Evolutionary conservation across 1,140 invertebrate genomes (phyloP).

Genomic region (Papilio xuthus): DNA sequence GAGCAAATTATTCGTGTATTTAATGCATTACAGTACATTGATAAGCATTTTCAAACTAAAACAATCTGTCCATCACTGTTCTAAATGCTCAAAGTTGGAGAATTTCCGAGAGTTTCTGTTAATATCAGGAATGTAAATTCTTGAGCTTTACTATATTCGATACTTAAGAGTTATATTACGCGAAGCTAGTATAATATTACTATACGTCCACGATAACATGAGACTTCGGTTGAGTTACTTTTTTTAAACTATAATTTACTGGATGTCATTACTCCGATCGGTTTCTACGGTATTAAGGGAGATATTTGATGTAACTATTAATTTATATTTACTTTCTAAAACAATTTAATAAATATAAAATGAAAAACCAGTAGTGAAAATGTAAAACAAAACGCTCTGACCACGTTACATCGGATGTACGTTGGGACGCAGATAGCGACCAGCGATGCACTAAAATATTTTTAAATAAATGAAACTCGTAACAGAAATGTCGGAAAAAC

Average conservation of each 20-base stretch:
- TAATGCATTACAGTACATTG: too few species aligned
- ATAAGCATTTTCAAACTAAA: neutral
- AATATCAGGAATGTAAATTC: neutral
- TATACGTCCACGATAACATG: neutral
- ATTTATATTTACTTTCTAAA: neutral
- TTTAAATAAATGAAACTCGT: constrained; percentile 12
- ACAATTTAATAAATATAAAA: neutral
- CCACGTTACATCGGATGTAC: neutral
- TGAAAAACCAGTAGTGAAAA: neutral
- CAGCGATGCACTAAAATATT: constrained; percentile 5
- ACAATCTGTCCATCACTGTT: neutral
- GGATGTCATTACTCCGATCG: too few species aligned
- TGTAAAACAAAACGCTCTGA: neutral
- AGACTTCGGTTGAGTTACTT: neutral
- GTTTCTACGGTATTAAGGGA: too few species aligned
- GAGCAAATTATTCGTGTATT: too few species aligned
- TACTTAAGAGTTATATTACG: too few species aligned
- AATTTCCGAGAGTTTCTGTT: neutral
- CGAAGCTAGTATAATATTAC: too few species aligned
- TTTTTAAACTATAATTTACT: too few species aligned
- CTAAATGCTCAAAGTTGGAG: neutral
- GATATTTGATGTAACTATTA: too few species aligned
- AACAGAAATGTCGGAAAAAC: neutral
- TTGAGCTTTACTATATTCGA: neutral
- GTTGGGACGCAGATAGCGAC: neutral